phyloP scores from a whole-genome alignment of 2,797 vertebrate genomes.

The Heteromormyrus szaboi region DNA sequence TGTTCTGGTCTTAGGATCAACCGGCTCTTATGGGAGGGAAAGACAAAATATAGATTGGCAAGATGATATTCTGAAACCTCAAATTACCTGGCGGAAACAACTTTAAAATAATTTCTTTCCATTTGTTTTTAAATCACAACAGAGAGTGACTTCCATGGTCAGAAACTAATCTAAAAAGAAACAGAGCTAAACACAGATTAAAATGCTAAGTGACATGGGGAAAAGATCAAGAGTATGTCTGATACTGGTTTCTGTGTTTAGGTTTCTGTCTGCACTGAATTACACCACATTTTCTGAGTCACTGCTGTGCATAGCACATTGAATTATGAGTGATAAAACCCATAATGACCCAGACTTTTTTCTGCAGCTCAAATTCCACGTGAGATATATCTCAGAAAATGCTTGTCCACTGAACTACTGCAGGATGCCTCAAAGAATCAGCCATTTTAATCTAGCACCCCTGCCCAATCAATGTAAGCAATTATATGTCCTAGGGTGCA shows the following conservation, averaged over 20 bases:
- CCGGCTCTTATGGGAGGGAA: neutral
- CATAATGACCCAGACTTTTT: neutral
- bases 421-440: neutral
- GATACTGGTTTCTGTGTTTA: neutral
- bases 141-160: neutral
- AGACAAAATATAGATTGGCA: neutral
- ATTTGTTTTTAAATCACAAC: neutral
- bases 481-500: neutral
- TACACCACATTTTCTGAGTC: neutral
- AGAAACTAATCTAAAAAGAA: neutral
- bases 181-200: neutral
- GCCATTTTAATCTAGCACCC: neutral
- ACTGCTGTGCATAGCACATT: neutral
- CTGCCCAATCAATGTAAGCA: neutral
- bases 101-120: neutral
- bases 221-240: neutral
- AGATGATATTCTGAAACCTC: neutral
- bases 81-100: neutral
- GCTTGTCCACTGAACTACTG: neutral
- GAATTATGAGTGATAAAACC: neutral
- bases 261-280: neutral
- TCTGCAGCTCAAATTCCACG: neutral
- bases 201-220: neutral
- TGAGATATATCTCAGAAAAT: neutral
- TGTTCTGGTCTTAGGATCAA: neutral